Base-by-base conservation (phyloP, 2,888 invertebrate species). In the Bedellia somnulentella region DNA sequence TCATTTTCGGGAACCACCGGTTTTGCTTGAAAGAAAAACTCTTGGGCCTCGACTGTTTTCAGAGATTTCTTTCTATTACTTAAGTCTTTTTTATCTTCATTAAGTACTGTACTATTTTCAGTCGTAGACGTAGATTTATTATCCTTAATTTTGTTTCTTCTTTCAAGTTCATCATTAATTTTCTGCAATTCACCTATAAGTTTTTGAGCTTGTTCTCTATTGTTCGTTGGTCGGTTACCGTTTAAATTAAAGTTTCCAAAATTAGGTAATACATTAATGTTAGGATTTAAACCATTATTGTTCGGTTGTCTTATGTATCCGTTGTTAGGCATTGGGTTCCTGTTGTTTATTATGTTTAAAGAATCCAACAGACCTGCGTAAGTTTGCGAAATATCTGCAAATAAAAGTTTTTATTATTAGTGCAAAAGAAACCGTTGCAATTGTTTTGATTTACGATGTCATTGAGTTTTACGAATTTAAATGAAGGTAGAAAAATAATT, bases 1-100 rank as follows among this genome's bases (percentile, higher is more conserved):
- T 53, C 49, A 39, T 43, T 39, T 21, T 46, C 45, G 1, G 56
- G 57, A 18, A 41, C 35, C 4, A 59, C 54, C 5, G 53, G 46
- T 29, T 44, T 33, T 2, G 38, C 50, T 47, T 52, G 52, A 16
- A 44, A 47, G 24, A 43, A 44, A 30, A 53, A 46, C 24, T 40
- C 47, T 16, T 31, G 44, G 24, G 39, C 45, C 14, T 24, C 43
- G n/a, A 46, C n/a, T 4, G 34, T 24, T 18, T 35, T 37, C 24
- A 39, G 35, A 18, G 14, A 24, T 12, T 31, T 32, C 14, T 25
- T 31, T 10, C 15, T 22, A 24, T 17, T 31, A 14, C 26, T 6
- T 24, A n/a, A n/a, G n/a, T n/a, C n/a, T n/a, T n/a, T n/a, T n/a
- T n/a, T n/a, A n/a, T n/a, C n/a, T n/a, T n/a, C n/a, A n/a, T n/a